Evolutionary conservation across 2,113 vertebrate genomes (phyloP), one percentile per base, ranked within the genome.

Genomic region (Cricetomys ansorgei): DNA sequence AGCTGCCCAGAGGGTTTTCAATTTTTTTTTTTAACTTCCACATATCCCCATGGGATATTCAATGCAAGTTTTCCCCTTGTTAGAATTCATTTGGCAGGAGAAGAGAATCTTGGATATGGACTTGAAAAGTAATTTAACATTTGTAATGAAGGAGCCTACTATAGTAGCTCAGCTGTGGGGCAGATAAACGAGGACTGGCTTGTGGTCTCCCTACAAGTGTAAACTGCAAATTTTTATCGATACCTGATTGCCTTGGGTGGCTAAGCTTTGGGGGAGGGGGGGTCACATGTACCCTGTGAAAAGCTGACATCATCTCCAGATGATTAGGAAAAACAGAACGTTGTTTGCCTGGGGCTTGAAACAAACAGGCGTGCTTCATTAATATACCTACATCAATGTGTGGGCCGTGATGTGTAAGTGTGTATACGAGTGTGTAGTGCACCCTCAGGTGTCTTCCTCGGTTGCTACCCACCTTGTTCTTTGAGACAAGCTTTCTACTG

Each of bases 21-120:
- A 16, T 37, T 86, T 86, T 86, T 86, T 62, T 59, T 81, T 89
- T 43, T 59, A 92, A 96, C 59, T 27, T 86, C 25, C 31, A 50
- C 21, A 50, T 83, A 29, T 53, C 7, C 64, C 69, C 23, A 50
- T 17, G 79, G 87, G 83, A 87, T 37, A 25, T 45, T 77, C 87
- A 53, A 3, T 72, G 55, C 53, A 48, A 55, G 43, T 45, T 65
- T 55, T 64, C 37, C 19, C 16, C 65, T 27, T 34, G 31, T 17
- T 87, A 50, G 55, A 57, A 73, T 89, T 64, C 70, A 17, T 88
- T 43, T 55, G 48, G 69, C 15, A 7, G 23, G 27, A 81, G 75
- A 53, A 76, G 40, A 87, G 65, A 79, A 62, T 83, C 40, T 17
- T 43, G 7, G 23, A 95, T 84, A 50, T 50, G 72, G 9, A 10